Evolutionary conservation across 2,888 invertebrate species (phyloP).

Genomic region (Archaeoteleia sp.): DNA sequence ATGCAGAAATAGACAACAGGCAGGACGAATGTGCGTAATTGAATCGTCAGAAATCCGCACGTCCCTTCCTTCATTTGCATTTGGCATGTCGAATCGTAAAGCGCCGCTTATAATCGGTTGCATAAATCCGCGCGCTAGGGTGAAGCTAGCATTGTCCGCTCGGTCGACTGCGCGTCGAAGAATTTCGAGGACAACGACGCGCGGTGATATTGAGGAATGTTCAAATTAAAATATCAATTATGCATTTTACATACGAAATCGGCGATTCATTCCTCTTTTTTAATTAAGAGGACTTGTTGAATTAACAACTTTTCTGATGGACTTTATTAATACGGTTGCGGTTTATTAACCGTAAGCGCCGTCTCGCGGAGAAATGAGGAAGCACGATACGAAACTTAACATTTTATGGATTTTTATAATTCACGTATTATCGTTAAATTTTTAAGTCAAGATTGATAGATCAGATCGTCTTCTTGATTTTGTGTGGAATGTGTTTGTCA

Average conservation of each 20-base stretch:
- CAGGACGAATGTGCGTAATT: constrained; percentile 55
- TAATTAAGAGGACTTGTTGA: too few species aligned
- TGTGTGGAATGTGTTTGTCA: too few species aligned
- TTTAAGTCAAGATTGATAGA: too few species aligned
- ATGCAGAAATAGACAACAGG: constrained; percentile 27
- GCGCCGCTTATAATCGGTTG: constrained; percentile 60
- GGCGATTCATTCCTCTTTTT: too few species aligned
- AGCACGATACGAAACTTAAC: too few species aligned
- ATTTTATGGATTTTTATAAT: too few species aligned
- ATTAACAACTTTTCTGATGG: too few species aligned
- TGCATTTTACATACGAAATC: constrained; percentile 8
- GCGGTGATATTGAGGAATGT: constrained; percentile 24
- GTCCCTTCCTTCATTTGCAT: constrained; percentile 57
- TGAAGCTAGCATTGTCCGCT: constrained; percentile 21
- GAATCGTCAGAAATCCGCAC: constrained; percentile 61
- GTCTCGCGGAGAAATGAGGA: too few species aligned
- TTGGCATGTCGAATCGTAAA: constrained; percentile 58
- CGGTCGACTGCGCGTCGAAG: not conserved
- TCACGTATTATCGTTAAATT: too few species aligned
- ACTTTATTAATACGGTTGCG: too few species aligned
- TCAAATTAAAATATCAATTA: constrained; percentile 22
- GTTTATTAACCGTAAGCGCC: too few species aligned
- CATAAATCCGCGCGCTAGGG: constrained; percentile 51
- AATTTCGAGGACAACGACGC: constrained; percentile 17
- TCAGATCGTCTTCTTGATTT: too few species aligned